Conservation (phyloP, 2,888 invertebrate genomes). For the Lasioglossum malachurum region DNA sequence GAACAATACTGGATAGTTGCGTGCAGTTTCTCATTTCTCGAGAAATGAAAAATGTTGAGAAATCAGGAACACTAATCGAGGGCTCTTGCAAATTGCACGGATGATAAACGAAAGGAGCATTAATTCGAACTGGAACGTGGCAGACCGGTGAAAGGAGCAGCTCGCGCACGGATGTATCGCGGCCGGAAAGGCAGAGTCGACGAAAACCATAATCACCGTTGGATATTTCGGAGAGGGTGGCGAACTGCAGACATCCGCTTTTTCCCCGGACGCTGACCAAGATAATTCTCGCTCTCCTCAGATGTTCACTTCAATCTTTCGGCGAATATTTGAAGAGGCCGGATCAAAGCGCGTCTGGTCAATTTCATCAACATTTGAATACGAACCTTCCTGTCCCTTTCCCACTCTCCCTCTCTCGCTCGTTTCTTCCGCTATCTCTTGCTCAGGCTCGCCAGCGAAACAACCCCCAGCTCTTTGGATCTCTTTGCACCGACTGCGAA, state of each 20-base stretch:
- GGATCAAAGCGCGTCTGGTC: constrained; percentile 85
- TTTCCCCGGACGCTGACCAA: constrained; percentile 55
- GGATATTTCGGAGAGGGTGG: constrained; percentile 4
- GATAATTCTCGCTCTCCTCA: constrained; percentile 82
- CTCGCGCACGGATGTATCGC: not conserved
- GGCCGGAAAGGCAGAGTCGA: constrained; percentile 1
- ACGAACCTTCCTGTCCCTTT: constrained; percentile 68
- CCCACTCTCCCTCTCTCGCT: constrained; percentile 18
- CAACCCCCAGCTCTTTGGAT: constrained; percentile 67
- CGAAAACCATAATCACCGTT: constrained; percentile 30
- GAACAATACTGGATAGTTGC: too few species aligned
- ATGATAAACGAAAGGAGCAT: not conserved
- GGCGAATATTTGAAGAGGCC: constrained; percentile 84
- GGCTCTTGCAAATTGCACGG: not conserved
- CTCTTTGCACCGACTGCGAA: constrained; percentile 73
- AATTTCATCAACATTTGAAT: constrained; percentile 85
- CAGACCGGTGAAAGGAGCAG: not conserved
- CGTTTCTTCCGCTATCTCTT: constrained; percentile 48
- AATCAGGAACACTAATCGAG: too few species aligned
- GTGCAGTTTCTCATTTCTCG: too few species aligned
- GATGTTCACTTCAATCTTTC: constrained; percentile 84
- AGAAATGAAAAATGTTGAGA: too few species aligned
- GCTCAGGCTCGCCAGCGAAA: constrained; percentile 57
- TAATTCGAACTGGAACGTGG: not conserved
- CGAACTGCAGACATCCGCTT: constrained; percentile 42